phyloP scores from a whole-genome alignment of 2,888 invertebrate genomes.

The Norana najaformis region DNA sequence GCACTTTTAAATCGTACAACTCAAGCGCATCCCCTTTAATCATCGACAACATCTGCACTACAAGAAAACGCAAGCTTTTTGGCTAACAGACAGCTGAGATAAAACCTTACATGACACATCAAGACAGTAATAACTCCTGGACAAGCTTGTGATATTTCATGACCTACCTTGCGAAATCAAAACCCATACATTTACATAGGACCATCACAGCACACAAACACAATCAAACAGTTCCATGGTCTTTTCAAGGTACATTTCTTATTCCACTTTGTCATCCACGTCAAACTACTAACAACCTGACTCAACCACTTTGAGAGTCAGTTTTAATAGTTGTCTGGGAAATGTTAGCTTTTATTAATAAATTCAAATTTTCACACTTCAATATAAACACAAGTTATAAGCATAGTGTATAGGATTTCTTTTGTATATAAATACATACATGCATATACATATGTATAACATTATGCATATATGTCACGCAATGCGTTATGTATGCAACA shows the following conservation, averaged over 20 bases:
- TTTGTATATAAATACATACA: background rate
- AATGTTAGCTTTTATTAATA: background rate
- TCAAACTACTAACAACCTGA: background rate
- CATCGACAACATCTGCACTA: background rate
- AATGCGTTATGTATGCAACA: background rate
- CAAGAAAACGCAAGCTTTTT: background rate
- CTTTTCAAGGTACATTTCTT: background rate
- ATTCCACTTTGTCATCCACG: background rate
- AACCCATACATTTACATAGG: background rate
- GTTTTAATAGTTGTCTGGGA: background rate
- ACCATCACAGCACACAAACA: no score
- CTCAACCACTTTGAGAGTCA: background rate
- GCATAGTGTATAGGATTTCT: conserved; percentile 2
- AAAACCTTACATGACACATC: background rate
- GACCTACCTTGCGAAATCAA: background rate
- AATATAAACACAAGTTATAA: conserved; percentile 5
- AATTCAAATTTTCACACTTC: background rate
- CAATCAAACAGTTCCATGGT: background rate
- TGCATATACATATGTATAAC: no score
- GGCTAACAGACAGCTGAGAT: background rate
- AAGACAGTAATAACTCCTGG: background rate
- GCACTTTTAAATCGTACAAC: background rate
- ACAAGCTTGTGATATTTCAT: background rate
- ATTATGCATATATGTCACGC: background rate
- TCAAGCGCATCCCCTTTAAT: background rate